phyloP scores from a whole-genome alignment of 2,888 invertebrate species.

The Lasioglossum villosulum region DNA sequence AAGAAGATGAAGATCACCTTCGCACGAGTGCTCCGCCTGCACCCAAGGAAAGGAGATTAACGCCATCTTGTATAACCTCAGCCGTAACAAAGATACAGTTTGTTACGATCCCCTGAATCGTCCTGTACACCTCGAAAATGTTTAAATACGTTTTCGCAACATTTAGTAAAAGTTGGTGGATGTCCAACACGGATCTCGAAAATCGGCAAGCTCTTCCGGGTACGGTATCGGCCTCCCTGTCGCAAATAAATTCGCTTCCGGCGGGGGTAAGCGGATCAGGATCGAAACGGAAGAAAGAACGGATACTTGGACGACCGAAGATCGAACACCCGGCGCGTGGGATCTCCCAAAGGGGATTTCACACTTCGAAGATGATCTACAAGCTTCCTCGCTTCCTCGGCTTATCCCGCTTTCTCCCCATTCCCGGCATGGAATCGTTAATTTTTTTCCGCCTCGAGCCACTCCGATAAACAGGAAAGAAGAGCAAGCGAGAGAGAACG shows the following conservation, averaged over 20 bases:
- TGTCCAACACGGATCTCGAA: background rate
- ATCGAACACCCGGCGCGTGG: slow-evolving; percentile 10
- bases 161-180: background rate
- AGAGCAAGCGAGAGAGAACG: background rate
- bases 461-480: background rate
- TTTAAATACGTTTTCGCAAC: too few species aligned
- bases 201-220: background rate
- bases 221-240: background rate
- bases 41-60: too few species aligned
- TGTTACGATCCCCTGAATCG: too few species aligned
- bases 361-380: slow-evolving; percentile 43
- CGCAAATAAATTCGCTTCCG: slow-evolving; percentile 14
- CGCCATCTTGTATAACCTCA: too few species aligned
- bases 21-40: too few species aligned
- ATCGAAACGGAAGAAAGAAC: slow-evolving; percentile 21
- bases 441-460: background rate
- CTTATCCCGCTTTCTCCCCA: slow-evolving; percentile 11
- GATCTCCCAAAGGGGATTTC: slow-evolving; percentile 25
- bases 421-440: slow-evolving; percentile 27
- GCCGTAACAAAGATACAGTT: too few species aligned
- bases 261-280: slow-evolving; percentile 15
- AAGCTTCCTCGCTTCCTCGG: slow-evolving; percentile 9
- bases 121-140: too few species aligned
- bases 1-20: too few species aligned
- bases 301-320: slow-evolving; percentile 6